Base-by-base conservation (phyloP, 1,140 invertebrate genomes). In the Atta texana region DNA sequence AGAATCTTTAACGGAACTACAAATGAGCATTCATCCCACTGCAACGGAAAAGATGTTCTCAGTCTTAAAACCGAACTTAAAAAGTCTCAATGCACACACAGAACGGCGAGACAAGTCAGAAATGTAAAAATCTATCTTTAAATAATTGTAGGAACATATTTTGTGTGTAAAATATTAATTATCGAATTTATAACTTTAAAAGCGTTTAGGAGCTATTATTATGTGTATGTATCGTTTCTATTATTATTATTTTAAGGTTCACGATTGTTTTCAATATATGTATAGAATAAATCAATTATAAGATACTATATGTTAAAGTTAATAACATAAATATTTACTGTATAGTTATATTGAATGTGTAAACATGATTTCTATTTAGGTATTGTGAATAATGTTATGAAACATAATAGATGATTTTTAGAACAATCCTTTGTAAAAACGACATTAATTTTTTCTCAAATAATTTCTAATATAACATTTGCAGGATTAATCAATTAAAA, bases 11-110 rank as follows among this genome's bases (percentile, higher is more conserved):
- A 96, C 95, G 64, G 96, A 97, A 92, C 92, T 97, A 55, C 96
- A 97, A 93, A 96, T 96, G 92, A 96, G 96, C 18, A 97, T 97
- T 92, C 96, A 97, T 91, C 96, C 96, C 51, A 95, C 96, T 74
- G 93, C 96, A 75, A 94, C 95, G 59, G 94, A 95, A 92, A 95
- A 95, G 90, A 93, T 95, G 89, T 95, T 95, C 87, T 95, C 95
- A 85, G 93, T 95, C 84, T 93, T 95, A 88, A 95, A 95, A 85
- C 94, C 94, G 78, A 92, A 87, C 87, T 89, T 94, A 74, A 94
- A 95, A 71, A 92, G 87, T 89, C 89, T 93, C 21, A 94, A 93
- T 90, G 75, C 92, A 51, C 91, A 90, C 75, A 92, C 89, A 72
- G 93, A 93, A 75, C 93, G 93, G 81, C 90, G 85, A 76, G 90